phyloP scores from a whole-genome alignment of 2,113 vertebrate species.

The Hippocampus barbouri region DNA sequence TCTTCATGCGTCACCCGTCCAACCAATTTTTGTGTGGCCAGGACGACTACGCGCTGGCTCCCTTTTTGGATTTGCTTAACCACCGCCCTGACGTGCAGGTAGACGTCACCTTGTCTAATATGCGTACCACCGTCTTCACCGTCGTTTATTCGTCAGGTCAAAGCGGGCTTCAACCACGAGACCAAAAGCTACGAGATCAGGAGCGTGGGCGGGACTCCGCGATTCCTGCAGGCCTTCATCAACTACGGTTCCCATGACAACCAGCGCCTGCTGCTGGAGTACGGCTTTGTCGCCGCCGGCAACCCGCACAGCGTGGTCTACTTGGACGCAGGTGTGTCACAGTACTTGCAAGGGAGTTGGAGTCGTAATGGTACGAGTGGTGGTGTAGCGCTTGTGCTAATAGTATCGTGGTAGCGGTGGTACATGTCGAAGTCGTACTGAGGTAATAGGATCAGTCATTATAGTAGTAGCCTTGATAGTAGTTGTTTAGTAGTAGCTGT shows the following conservation, averaged over 20 bases:
- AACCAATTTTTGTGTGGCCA: conserved; percentile 74
- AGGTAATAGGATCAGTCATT: neutral
- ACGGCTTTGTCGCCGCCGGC: conserved; percentile 79
- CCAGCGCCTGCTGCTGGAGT: conserved; percentile 87
- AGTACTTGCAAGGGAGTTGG: too few relatives aligned
- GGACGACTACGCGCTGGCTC: conserved; percentile 84
- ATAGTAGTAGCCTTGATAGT: neutral
- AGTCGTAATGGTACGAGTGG: neutral
- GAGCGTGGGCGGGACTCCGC: conserved; percentile 60
- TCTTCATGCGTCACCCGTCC: conserved; percentile 78
- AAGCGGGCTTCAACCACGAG: conserved; percentile 79
- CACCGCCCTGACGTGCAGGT: conserved; percentile 87
- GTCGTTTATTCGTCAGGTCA: conserved; percentile 68
- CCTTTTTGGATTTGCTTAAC: conserved; percentile 91
- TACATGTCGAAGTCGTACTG: neutral
- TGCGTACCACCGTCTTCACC: too few relatives aligned
- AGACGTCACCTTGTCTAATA: conserved; percentile 9
- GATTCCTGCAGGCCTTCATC: conserved; percentile 82
- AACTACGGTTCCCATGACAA: conserved; percentile 91
- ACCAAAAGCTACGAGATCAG: conserved; percentile 81
- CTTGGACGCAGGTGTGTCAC: conserved; percentile 74
- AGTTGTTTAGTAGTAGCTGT: neutral
- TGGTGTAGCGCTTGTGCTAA: too few relatives aligned
- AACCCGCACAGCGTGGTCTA: conserved; percentile 88
- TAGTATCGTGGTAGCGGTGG: neutral